Conservation (phyloP, 2,113 vertebrate genomes). For the Eulemur rufifrons region DNA sequence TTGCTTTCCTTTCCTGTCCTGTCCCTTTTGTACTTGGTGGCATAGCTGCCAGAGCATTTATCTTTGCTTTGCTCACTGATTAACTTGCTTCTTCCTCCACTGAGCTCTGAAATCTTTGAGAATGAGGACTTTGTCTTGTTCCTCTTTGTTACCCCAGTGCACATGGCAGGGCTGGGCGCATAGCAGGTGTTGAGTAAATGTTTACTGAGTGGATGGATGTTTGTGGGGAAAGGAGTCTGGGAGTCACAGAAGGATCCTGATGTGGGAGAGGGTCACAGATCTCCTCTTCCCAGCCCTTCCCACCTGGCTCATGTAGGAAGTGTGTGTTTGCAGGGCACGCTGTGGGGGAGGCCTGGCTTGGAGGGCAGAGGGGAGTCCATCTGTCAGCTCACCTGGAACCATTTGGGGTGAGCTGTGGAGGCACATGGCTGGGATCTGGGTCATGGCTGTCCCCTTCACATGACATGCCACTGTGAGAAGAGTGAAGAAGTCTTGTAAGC, state of each 20-base stretch:
- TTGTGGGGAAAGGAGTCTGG: neutral
- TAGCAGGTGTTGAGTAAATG: neutral
- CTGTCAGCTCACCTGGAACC: neutral
- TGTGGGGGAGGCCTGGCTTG: neutral
- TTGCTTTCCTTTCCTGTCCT: neutral
- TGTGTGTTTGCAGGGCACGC: neutral
- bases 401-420: neutral
- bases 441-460: neutral
- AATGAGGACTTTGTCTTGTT: neutral
- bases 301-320: neutral
- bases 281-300: neutral
- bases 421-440: neutral
- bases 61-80: neutral
- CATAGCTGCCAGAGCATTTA: neutral
- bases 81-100: neutral
- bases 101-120: neutral
- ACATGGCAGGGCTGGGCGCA: fast-evolving
- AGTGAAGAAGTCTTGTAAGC: fast-evolving
- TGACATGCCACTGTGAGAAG: neutral
- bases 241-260: neutral
- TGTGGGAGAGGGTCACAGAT: neutral
- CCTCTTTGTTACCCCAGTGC: neutral
- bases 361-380: neutral
- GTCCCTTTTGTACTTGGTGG: neutral
- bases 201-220: neutral